A percentile compares a stretch with the other conserved stretches of the same genome.
phyloP scores from a whole-genome alignment of 1,140 invertebrate species.

The Condylostylus longicornis region DNA sequence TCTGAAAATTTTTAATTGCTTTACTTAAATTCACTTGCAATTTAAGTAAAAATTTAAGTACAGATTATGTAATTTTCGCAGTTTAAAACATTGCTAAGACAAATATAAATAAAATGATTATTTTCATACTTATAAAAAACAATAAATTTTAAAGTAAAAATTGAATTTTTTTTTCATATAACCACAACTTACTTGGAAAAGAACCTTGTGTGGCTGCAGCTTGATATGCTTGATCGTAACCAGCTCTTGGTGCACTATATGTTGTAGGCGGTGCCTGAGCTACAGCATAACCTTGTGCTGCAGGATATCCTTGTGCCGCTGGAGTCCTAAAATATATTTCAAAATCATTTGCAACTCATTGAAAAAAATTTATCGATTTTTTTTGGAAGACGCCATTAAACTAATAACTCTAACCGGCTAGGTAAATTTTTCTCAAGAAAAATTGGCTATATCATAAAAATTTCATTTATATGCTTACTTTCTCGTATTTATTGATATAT shows the following conservation, averaged over 20 bases:
- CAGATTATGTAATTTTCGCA: background rate
- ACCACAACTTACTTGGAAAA: conserved; percentile 38
- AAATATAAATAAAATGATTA: conserved; percentile 5
- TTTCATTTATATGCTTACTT: background rate
- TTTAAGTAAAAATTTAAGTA: background rate
- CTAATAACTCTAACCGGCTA: conserved; percentile 23
- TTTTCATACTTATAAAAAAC: no score
- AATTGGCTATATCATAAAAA: conserved; percentile 3
- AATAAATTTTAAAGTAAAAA: no score
- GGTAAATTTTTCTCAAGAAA: conserved; percentile 18
- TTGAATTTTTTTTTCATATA: no score
- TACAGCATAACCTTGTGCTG: conserved; percentile 69
- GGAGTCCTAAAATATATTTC: conserved; percentile 33
- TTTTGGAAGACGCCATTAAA: conserved; percentile 16
- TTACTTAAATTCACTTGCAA: conserved; percentile 8
- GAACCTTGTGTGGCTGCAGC: conserved; percentile 54
- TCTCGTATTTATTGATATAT: background rate
- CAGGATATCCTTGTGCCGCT: conserved; percentile 57
- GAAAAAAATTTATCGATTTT: background rate
- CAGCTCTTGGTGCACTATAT: conserved; percentile 58
- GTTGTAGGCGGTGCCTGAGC: conserved; percentile 60
- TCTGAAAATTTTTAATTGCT: no score
- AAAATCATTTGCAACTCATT: background rate
- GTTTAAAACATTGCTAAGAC: background rate
- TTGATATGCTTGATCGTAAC: conserved; percentile 61